Evolutionary conservation across 1,140 invertebrate genomes (phyloP).

Genomic region (Contarinia nasturtii): DNA sequence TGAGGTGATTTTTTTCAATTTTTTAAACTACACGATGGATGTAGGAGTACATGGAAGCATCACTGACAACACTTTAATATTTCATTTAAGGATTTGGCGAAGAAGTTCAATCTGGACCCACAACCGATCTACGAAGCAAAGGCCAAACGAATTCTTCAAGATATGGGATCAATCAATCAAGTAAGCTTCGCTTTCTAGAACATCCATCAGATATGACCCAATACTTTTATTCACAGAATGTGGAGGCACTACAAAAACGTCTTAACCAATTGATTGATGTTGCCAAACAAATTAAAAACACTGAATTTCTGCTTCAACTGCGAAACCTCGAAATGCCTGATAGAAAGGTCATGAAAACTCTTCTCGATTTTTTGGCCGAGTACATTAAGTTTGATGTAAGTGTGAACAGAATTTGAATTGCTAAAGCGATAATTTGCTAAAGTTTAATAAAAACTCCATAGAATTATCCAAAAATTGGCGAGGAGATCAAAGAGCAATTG

Average conservation of each 20-base stretch:
- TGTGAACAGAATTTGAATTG: neutral
- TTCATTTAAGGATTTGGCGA: slow-evolving; percentile 11
- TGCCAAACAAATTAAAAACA: slow-evolving; percentile 13
- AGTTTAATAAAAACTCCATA: neutral
- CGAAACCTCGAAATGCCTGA: slow-evolving; percentile 19
- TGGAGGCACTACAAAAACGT: neutral
- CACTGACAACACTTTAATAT: neutral
- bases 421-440: neutral
- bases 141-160: slow-evolving; percentile 16
- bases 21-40: neutral
- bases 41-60: neutral
- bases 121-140: slow-evolving; percentile 21
- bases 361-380: slow-evolving; percentile 6
- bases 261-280: neutral
- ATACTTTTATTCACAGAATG: neutral
- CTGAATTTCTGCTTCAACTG: slow-evolving; percentile 15
- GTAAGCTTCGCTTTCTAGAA: slow-evolving; percentile 3
- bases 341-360: slow-evolving; percentile 12
- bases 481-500: slow-evolving; percentile 19
- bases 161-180: slow-evolving; percentile 10
- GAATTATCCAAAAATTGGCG: slow-evolving; percentile 10
- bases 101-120: slow-evolving; percentile 18
- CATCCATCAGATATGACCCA: neutral
- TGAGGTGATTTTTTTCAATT: slow-evolving; percentile 6
- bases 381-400: neutral